Percentiles rank a stretch among this genome's conserved stretches.
Conservation (phyloP, 1,140 invertebrate genomes). For the Pseudomyrmex concolor region DNA sequence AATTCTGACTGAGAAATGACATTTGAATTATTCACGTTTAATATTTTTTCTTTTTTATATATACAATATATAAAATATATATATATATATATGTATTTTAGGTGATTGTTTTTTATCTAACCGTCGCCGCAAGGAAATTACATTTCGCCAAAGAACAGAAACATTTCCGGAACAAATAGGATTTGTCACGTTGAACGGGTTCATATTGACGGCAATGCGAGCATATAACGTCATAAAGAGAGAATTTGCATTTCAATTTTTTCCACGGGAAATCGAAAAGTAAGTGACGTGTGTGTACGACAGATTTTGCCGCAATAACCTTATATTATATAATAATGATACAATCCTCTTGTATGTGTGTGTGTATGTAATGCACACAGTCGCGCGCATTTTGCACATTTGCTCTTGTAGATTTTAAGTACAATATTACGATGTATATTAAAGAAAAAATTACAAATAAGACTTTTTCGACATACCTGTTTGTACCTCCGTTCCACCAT, state of each 20-base stretch:
- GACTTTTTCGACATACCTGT: conserved; percentile 42
- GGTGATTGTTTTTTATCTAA: no score
- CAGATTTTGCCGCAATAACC: conserved; percentile 13
- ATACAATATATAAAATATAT: neutral
- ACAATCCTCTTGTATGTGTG: no score
- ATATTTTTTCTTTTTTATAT: conserved; percentile 28
- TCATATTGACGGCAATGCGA: conserved; percentile 37
- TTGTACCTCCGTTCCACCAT: neutral
- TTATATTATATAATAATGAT: conserved; percentile 20
- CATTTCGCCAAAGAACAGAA: conserved; percentile 64
- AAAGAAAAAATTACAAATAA: neutral
- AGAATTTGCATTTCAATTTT: conserved; percentile 59
- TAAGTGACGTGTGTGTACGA: conserved; percentile 18
- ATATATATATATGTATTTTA: neutral
- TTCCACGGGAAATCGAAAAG: conserved; percentile 37
- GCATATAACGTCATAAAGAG: conserved; percentile 38
- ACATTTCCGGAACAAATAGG: conserved; percentile 48
- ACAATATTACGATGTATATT: neutral
- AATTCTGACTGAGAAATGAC: conserved; percentile 42
- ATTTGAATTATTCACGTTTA: conserved; percentile 67
- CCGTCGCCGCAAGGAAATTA: conserved; percentile 60
- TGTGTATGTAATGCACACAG: no score
- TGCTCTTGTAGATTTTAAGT: neutral
- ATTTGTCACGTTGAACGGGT: conserved; percentile 36
- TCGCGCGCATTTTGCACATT: no score